phyloP scores from a whole-genome alignment of 2,888 invertebrate genomes.

The Yponomeuta malinellus region DNA sequence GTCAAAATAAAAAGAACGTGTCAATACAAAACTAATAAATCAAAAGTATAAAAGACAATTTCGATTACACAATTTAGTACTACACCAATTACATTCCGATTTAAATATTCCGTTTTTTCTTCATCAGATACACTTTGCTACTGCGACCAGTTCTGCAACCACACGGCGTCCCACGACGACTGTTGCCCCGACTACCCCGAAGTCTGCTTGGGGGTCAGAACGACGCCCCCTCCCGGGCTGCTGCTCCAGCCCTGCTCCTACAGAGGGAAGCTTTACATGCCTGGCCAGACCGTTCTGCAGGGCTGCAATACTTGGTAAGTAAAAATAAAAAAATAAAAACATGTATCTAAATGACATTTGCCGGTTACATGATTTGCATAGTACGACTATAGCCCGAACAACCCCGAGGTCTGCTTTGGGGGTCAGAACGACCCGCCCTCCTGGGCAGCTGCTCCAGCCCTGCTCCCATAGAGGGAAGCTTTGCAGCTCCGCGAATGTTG shows the following conservation, averaged over 20 bases:
- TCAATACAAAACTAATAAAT: no score
- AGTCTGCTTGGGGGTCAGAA: constrained; percentile 77
- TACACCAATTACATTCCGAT: no score
- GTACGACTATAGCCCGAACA: constrained; percentile 95
- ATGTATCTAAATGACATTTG: no score
- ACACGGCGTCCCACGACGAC: constrained; percentile 82
- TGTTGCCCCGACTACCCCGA: constrained; percentile 95
- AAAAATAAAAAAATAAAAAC: background rate
- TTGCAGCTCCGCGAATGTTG: constrained; percentile 34
- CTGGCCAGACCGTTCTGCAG: constrained; percentile 67
- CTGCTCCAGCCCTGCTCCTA: constrained; percentile 62
- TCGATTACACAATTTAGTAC: no score
- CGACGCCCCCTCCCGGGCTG: constrained; percentile 29
- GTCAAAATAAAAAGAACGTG: no score
- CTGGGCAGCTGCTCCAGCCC: constrained; percentile 34
- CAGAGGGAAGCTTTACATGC: constrained; percentile 68
- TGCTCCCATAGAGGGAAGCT: constrained; percentile 73
- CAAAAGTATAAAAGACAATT: no score
- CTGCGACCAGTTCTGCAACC: constrained; percentile 94
- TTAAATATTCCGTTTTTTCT: background rate
- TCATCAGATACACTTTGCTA: constrained; percentile 88
- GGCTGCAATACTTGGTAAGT: constrained; percentile 87
- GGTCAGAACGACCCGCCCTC: constrained; percentile 30
- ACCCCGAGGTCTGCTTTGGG: constrained; percentile 82
- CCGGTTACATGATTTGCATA: no score